phyloP scores from a whole-genome alignment of 2,113 vertebrate genomes.

The Arothron firmamentum region DNA sequence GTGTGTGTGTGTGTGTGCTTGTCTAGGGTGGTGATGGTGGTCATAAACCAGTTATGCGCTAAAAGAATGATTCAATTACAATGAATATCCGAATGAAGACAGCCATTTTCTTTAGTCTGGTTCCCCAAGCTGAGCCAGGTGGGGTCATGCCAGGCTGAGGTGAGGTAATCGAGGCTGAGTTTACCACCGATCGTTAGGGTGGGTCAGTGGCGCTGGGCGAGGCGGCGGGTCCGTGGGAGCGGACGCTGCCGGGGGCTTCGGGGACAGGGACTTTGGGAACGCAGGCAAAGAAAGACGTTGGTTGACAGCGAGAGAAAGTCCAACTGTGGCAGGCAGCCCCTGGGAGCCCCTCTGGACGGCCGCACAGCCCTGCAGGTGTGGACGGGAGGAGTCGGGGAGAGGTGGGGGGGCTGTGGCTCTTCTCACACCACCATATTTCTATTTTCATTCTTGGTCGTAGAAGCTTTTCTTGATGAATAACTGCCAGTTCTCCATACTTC shows the following conservation, averaged over 20 bases:
- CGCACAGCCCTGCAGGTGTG: conserved; percentile 74
- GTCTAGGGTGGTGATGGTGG: conserved; percentile 3
- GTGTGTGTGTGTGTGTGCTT: not conserved
- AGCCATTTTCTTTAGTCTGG: conserved; percentile 25
- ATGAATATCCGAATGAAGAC: conserved; percentile 64
- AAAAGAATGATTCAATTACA: conserved; percentile 40
- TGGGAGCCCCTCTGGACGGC: conserved; percentile 71
- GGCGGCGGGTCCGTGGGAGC: conserved; percentile 61
- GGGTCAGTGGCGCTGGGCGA: conserved; percentile 72
- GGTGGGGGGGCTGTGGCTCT: conserved; percentile 18
- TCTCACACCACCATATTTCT: conserved; percentile 20
- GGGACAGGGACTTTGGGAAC: conserved; percentile 70
- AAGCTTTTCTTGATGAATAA: too few relatives aligned
- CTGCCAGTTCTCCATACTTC: too few relatives aligned
- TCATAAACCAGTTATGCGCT: conserved; percentile 29
- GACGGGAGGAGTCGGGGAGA: conserved; percentile 58
- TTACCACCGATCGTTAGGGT: conserved; percentile 75
- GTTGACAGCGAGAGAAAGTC: conserved; percentile 76
- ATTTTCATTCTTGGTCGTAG: too few relatives aligned
- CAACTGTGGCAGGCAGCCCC: conserved; percentile 77
- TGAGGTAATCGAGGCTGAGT: conserved; percentile 49
- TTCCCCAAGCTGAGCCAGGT: conserved; percentile 26
- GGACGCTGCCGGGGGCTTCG: conserved; percentile 71
- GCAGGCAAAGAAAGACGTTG: conserved; percentile 76
- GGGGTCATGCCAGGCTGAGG: conserved; percentile 52